Conservation (phyloP, 2,797 vertebrate genomes). For the Thaleichthys pacificus region DNA sequence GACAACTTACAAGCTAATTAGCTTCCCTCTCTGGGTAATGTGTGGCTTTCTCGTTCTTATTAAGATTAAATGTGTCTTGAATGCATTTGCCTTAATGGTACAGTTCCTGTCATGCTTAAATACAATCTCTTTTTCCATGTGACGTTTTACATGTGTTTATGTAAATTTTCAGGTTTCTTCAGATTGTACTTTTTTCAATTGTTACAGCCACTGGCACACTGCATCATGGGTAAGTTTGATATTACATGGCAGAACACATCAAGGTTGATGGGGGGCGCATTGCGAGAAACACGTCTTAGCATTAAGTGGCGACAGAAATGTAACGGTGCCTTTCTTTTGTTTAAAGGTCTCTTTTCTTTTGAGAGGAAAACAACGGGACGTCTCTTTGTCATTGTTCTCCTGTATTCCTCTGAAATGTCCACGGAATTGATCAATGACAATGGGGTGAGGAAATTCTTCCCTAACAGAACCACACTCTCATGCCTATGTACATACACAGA, state of each 20-base stretch:
- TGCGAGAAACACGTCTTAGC: background rate
- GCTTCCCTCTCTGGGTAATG: conserved; percentile 46
- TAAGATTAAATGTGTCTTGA: conserved; percentile 30
- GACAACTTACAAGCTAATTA: conserved; percentile 57
- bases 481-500: background rate
- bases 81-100: background rate
- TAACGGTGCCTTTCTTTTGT: too few species aligned
- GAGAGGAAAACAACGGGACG: too few species aligned
- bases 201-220: background rate
- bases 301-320: background rate
- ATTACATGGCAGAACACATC: background rate
- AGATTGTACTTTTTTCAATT: background rate
- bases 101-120: background rate
- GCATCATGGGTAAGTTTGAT: background rate
- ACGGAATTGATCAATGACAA: too few species aligned
- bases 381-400: too few species aligned
- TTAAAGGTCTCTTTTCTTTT: too few species aligned
- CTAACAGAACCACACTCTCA: background rate
- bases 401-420: too few species aligned
- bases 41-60: conserved; percentile 45
- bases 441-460: too few species aligned
- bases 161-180: background rate
- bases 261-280: background rate
- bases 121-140: background rate
- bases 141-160: background rate